Evolutionary conservation across 2,797 vertebrate genomes (phyloP).

Genomic region (Brachymystax lenok): DNA sequence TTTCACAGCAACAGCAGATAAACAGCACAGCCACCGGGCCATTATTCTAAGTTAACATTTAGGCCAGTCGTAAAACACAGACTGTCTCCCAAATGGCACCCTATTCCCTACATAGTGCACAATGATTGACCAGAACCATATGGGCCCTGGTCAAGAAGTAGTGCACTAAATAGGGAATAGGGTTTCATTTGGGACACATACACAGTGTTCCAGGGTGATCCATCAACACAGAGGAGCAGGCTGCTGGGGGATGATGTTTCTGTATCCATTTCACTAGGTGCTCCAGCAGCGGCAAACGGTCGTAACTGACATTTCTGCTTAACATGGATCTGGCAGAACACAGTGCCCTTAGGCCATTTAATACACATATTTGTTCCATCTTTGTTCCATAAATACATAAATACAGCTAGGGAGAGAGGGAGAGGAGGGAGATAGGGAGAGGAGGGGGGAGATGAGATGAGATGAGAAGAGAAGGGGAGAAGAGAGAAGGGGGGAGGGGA

Average conservation of each 20-base stretch:
- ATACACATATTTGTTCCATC: not conserved
- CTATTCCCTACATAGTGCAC: not conserved
- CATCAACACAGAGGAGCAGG: not conserved
- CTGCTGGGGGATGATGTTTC: not conserved
- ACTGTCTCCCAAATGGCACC: not conserved
- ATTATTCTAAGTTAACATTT: conserved; percentile 20
- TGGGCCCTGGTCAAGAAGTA: not conserved
- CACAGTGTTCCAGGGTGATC: conserved; percentile 1
- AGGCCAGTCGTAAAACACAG: conserved; percentile 11
- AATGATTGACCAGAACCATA: not conserved
- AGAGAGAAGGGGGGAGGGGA: not conserved
- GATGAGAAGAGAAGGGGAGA: not conserved
- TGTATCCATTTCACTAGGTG: not conserved
- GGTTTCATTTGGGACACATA: not conserved
- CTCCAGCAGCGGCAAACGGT: not conserved
- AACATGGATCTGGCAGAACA: conserved; percentile 20
- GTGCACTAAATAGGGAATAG: not conserved
- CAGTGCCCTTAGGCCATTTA: not conserved
- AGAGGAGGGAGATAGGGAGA: too few relatives aligned
- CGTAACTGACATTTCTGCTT: conserved; percentile 35
- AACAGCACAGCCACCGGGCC: not conserved
- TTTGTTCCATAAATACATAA: too few relatives aligned
- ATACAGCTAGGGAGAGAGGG: not conserved
- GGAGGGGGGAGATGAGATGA: not conserved
- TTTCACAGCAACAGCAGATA: conserved; percentile 21